Base-by-base conservation (phyloP, 2,888 invertebrate species). In the Marasmarcha lunaedactyla region DNA sequence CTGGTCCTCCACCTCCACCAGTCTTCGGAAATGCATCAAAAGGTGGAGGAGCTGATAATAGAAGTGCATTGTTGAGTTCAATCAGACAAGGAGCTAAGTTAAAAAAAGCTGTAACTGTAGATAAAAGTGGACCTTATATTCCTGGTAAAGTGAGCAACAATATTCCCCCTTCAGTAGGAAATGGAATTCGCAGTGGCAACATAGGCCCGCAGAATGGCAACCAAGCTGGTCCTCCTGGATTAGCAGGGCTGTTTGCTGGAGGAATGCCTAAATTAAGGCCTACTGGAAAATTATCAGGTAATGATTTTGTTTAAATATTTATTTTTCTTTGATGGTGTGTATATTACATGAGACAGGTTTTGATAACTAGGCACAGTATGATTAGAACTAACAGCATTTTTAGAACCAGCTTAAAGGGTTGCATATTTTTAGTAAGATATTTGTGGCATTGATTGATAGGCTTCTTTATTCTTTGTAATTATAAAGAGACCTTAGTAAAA, bases 51-150 rank as follows among this genome's bases (percentile, higher is more conserved):
- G 73, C 85, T n/a, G 88, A 89, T 52, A 84, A 86, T 43, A 84
- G 93, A 58, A 87, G 87, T 55, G 88, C 91, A 36, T 79, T 96
- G 42, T 78, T 96, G 34, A 89, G 88, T 57, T 93, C 93, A 9
- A 96, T 96, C 55, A 88, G 94, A 54, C 90, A 90, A 66, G 96
- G 95, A 42, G 77, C 90, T 38, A 87, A 87, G 55, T 77, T 96
- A 49, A 95, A 93, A 70, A 95, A 95, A 76, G 86, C 94, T 39
- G 89, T 90, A 1, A 95, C 95, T n/a, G 90, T 92, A 55, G 96
- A 97, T 66, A 92, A 94, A 72, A 96, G 96, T 87, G 90, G 88
- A 38, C 96, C 96, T 0, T 67, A 87, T 37, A 78, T 94, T 50
- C 81, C 89, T 52, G 93, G 94, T 72, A 87, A 85, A 70, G 74